Evolutionary conservation across 2,113 vertebrate species (phyloP), one percentile per base, ranked within the genome.

Genomic region (Elephantulus edwardii): DNA sequence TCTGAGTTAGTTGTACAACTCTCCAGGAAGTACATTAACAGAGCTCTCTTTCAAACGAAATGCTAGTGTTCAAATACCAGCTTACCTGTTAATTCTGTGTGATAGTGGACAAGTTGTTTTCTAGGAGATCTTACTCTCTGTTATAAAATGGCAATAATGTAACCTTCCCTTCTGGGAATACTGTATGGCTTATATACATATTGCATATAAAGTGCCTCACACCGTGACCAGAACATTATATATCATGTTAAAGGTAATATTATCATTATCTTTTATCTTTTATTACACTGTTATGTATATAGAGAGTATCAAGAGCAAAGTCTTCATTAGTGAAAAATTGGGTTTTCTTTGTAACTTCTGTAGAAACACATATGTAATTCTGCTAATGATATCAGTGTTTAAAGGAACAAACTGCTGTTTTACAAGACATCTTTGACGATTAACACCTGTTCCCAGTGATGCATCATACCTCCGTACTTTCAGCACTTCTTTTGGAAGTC

Each of bases 371-470:
- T 0, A 35, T 71, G 30, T 68, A 50, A 64, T 83, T 88, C 54
- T 92, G 33, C 70, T 72, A 33, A 6, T 26, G 14, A 5, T 84
- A 4, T 81, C 66, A 26, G 40, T 10, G 7, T 91, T 70, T 72
- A 6, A 68, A 28, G 38, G 60, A 72, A 38, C 40, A 86, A 38
- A 52, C 38, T 83, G 82, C 58, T 74, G 48, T 81, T 44, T 74
- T 35, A n/a, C 52, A 68, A 40, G 5, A 14, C 19, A 70, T 10
- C 87, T 79, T 60, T 68, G n/a, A 92, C 56, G 58, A 87, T 8
- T 40, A 19, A 54, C 75, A 62, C 58, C 88, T 70, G 40, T 50
- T 93, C 78, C n/a, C 72, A 58, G 22, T 75, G 62, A 89, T 44
- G 38, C 24, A 1, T 44, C 48, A 26, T 19, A 10, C 56, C 52